These are phyloP conservation scores for Orycteropus afer DNA, from an alignment of 2,113 vertebrate genomes.

Conservation along the genomic window DNA sequence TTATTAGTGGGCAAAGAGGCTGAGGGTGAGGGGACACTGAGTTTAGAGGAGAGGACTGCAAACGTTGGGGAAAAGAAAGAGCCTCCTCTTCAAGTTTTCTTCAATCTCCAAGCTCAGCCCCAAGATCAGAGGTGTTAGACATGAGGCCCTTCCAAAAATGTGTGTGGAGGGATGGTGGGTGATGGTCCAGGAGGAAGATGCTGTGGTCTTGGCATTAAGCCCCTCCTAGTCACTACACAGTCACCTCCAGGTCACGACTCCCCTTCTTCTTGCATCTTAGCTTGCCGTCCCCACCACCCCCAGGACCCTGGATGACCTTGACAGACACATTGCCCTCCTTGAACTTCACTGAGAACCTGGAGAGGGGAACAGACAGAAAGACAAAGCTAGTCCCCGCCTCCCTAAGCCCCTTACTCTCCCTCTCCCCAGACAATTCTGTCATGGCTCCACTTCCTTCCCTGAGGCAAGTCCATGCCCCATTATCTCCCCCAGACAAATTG, in stretches of 20 bases:
- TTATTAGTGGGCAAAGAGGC: constrained; percentile 58
- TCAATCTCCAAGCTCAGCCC: not conserved
- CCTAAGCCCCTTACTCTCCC: not conserved
- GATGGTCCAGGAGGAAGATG: not conserved
- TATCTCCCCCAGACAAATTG: not conserved
- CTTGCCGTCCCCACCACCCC: not conserved
- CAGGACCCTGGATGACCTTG: constrained; percentile 79
- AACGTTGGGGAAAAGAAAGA: not conserved
- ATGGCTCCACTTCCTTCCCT: not conserved
- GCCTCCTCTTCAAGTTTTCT: constrained; percentile 17
- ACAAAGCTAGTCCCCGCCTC: not conserved
- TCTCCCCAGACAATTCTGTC: not conserved
- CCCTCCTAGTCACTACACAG: constrained; percentile 78
- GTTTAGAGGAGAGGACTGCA: not conserved
- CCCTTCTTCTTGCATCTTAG: constrained; percentile 85
- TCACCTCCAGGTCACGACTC: constrained; percentile 83
- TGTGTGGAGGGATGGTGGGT: not conserved
- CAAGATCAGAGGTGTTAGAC: not conserved
- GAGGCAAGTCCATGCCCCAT: not conserved
- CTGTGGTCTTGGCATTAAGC: not conserved
- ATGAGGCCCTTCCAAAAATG: not conserved
- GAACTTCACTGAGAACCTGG: constrained; percentile 85
- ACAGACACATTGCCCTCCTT: constrained; percentile 78
- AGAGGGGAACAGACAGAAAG: not conserved
- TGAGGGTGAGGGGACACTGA: not conserved